Evolutionary conservation across 1,140 invertebrate genomes (phyloP), one percentile per base, ranked within the genome.

Genomic region (Listronotus oregonensis): DNA sequence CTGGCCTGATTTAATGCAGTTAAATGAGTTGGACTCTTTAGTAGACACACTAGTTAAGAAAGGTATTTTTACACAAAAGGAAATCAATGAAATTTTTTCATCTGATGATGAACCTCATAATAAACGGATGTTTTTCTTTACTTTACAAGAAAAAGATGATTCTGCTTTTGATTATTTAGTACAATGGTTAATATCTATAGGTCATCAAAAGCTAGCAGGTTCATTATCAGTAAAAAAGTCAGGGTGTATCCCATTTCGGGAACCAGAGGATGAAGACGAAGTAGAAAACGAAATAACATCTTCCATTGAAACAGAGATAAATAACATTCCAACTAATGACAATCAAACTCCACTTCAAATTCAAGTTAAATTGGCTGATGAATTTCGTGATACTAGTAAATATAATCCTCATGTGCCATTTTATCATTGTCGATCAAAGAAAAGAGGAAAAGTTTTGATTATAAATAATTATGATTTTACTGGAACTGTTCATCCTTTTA

Each of bases 401-500:
- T 32, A 62, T 46, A 70, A 67, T 44, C 44, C 18, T 3, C 54
- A 64, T 21, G 11, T 70, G 27, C 31, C 51, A 6, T 71, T 44
- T 54, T 85, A 85, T 74, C 69, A 73, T n/a, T 83, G 84, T 81
- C 72, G 79, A 50, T 82, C 80, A 39, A 79, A 79, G 21, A 82
- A 84, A 15, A 81, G 84, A 42, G 86, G 86, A 11, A 78, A 82
- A 7, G 79, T 85, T 46, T 76, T 87, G 12, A 80, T 87, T 46
- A 82, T 87, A 31, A 86, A 85, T 52, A 86, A 84, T 58, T 82
- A 84, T 3, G 61, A 79, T 31, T 84, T 81, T 27, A n/a, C 18
- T 17, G 57, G 70, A 6, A 73, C 72, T 21, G 12, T 50, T 0
- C 57, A 69, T 10, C 47, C 50, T 2, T 69, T 58, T 7, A 79